These are phyloP conservation scores for Dromococcyx pavoninus DNA, from an alignment of 2,797 vertebrate species.

Conservation along the genomic window DNA sequence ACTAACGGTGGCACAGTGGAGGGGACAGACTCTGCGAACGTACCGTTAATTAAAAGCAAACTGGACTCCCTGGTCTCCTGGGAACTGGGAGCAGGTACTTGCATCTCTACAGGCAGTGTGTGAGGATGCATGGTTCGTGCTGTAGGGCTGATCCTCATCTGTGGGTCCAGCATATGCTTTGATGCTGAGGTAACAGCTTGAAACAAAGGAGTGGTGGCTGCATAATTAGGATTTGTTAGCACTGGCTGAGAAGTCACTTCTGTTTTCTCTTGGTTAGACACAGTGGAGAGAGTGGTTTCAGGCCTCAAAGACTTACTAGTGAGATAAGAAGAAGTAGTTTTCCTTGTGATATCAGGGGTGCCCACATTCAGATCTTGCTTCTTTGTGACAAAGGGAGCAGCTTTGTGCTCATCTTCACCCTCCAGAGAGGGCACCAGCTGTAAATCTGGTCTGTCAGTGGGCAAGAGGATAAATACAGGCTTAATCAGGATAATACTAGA, in stretches of 20 bases:
- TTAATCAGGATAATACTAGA: slow-evolving; percentile 39
- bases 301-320: not conserved
- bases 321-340: not conserved
- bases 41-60: not conserved
- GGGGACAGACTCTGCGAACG: not conserved
- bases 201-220: not conserved
- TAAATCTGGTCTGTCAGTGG: not conserved
- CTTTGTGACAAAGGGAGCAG: not conserved
- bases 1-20: not conserved
- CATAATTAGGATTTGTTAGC: not conserved
- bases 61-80: not conserved
- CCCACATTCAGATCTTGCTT: not conserved
- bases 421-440: not conserved
- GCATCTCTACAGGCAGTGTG: not conserved
- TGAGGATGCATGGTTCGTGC: not conserved
- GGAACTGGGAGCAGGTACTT: not conserved
- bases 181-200: not conserved
- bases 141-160: not conserved
- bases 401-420: not conserved
- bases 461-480: slow-evolving; percentile 43
- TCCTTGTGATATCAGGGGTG: not conserved
- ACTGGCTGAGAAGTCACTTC: not conserved
- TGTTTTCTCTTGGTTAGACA: not conserved
- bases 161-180: rapidly evolving
- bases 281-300: rapidly evolving